A percentile compares a stretch with the other conserved stretches of the same genome.
These are phyloP conservation scores for Brachystomella parvula DNA, from an alignment of 1,140 invertebrate species.

Conservation along the genomic window DNA sequence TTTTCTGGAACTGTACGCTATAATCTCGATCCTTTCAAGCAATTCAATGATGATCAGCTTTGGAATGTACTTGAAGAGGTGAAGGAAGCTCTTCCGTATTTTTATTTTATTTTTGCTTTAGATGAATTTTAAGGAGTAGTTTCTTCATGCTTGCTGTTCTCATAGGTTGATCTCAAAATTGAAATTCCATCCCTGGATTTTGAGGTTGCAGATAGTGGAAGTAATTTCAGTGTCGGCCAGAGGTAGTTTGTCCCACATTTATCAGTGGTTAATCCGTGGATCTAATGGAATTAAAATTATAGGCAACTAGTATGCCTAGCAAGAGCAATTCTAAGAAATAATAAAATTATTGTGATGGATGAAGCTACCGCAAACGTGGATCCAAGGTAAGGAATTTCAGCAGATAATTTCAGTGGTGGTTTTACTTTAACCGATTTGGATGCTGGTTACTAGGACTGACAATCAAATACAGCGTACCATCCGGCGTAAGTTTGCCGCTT, in stretches of 20 bases:
- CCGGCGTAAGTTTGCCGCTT: slow-evolving; percentile 21
- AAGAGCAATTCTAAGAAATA: slow-evolving; percentile 45
- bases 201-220: slow-evolving; percentile 43
- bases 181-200: slow-evolving; percentile 40
- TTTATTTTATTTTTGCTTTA: background rate
- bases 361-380: slow-evolving; percentile 49
- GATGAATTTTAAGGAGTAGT: no score
- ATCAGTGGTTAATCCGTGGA: no score
- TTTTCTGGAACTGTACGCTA: slow-evolving; percentile 70
- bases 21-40: slow-evolving; percentile 76
- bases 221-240: slow-evolving; percentile 47
- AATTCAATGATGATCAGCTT: slow-evolving; percentile 63
- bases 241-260: slow-evolving; percentile 35
- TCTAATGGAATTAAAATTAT: no score
- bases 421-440: no score
- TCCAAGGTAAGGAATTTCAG: slow-evolving; percentile 14
- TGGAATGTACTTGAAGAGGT: slow-evolving; percentile 73
- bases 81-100: background rate
- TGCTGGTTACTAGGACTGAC: slow-evolving; percentile 53
- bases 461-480: slow-evolving; percentile 45
- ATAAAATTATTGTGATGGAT: slow-evolving; percentile 45
- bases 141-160: slow-evolving; percentile 29
- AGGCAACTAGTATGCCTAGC: slow-evolving; percentile 48
- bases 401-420: background rate
- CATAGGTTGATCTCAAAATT: slow-evolving; percentile 47